Conservation (phyloP, 2,113 vertebrate species). For the Sinocyclocheilus anophthalmus region DNA sequence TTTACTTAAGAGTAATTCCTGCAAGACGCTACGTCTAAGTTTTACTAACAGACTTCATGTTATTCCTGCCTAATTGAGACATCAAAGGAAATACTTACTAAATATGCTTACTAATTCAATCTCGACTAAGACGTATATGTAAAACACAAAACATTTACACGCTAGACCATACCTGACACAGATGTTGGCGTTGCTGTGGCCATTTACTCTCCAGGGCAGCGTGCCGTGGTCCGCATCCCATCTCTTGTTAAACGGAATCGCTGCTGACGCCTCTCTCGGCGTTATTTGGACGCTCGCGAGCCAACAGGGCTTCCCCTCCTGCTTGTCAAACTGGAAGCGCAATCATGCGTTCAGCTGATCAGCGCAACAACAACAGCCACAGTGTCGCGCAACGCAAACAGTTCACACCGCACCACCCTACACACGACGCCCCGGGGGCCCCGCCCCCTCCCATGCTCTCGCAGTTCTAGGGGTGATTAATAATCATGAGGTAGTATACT, state of each 20-base stretch:
- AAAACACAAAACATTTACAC: background rate
- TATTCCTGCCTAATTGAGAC: background rate
- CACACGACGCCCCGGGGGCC: constrained; percentile 63
- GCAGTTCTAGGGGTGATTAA: constrained; percentile 59
- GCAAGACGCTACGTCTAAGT: background rate
- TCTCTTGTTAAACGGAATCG: constrained; percentile 60
- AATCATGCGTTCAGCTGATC: constrained; percentile 76
- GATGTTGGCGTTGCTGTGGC: constrained; percentile 58
- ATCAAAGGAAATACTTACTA: background rate
- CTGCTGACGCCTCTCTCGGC: constrained; percentile 55
- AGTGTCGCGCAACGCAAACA: constrained; percentile 50
- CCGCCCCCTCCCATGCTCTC: constrained; percentile 66
- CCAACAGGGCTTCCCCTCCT: constrained; percentile 66
- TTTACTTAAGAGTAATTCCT: background rate
- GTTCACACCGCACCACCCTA: constrained; percentile 72
- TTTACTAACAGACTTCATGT: background rate
- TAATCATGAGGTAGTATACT: constrained; percentile 63
- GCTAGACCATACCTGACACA: constrained; percentile 70
- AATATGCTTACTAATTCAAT: background rate
- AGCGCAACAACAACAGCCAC: constrained; percentile 74
- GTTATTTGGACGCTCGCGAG: constrained; percentile 50
- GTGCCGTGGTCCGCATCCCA: constrained; percentile 75
- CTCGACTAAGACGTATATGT: background rate
- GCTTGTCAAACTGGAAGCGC: constrained; percentile 71
- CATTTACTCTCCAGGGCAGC: constrained; percentile 69